These are phyloP conservation scores for Microtus ochrogaster DNA, from an alignment of 2,113 vertebrate genomes.

Conservation along the genomic window DNA sequence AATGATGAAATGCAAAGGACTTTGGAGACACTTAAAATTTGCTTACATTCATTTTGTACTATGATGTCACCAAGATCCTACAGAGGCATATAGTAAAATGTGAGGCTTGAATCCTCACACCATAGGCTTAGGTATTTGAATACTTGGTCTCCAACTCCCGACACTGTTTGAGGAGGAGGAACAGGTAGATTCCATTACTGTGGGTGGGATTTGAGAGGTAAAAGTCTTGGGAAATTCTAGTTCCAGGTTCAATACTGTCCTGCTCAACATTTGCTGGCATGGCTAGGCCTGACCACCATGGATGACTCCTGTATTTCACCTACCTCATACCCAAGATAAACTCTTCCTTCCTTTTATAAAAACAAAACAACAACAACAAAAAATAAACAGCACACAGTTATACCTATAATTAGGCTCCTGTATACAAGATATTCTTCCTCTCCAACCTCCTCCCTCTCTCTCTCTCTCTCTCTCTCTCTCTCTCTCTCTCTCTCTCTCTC, in stretches of 20 bases:
- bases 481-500: too few relatives aligned
- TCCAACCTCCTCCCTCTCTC: too few relatives aligned
- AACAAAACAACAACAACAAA: too few relatives aligned
- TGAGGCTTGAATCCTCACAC: not conserved
- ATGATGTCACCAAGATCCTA: not conserved
- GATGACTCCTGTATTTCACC: not conserved
- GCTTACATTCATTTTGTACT: not conserved
- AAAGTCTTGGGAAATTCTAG: not conserved
- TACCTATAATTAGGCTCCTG: not conserved
- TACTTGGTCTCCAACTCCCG: not conserved
- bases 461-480: too few relatives aligned
- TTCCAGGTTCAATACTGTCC: not conserved
- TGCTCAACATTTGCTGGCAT: not conserved
- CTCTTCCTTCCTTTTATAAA: not conserved
- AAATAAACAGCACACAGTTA: not conserved
- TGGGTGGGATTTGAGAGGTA: too few relatives aligned
- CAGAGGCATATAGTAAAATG: not conserved
- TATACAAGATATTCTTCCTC: not conserved
- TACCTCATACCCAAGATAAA: not conserved
- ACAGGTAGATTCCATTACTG: not conserved
- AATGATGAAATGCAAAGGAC: not conserved
- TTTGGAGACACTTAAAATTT: not conserved
- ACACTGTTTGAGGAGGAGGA: not conserved
- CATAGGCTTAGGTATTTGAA: not conserved
- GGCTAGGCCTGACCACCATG: not conserved